Conservation (phyloP, 2,888 invertebrate species). For the Cataglyphis albicans region DNA sequence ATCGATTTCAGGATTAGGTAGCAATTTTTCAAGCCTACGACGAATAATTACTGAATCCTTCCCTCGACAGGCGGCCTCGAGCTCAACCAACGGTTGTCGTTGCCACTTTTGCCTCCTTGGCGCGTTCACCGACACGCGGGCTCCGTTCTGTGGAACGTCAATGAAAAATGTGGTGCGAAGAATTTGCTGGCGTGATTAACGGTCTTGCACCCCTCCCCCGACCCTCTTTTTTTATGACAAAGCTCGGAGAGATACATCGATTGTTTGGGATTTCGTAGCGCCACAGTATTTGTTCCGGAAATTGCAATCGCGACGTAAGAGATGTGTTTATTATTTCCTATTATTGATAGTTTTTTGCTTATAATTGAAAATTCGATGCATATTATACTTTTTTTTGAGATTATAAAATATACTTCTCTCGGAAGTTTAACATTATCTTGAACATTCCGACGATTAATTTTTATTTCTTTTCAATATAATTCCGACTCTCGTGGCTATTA, state of each 20-base stretch:
- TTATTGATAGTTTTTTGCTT: background rate
- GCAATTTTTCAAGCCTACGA: conserved; percentile 85
- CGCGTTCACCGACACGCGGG: conserved; percentile 64
- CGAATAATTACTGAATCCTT: conserved; percentile 83
- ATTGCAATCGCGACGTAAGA: background rate
- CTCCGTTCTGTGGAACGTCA: conserved; percentile 69
- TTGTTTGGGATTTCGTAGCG: conserved; percentile 56
- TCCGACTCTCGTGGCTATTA: background rate
- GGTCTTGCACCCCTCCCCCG: conserved; percentile 38
- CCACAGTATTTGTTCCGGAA: conserved; percentile 1
- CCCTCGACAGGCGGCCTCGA: conserved; percentile 63
- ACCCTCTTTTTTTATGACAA: conserved; percentile 13
- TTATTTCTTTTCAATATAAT: conserved; percentile 3
- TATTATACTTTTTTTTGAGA: background rate
- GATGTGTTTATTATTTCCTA: no score
- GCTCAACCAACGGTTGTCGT: conserved; percentile 63
- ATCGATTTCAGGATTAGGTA: conserved; percentile 84
- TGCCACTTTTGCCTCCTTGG: conserved; percentile 54
- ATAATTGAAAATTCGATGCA: background rate
- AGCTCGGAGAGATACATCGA: conserved; percentile 46
- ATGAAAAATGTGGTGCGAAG: conserved; percentile 68
- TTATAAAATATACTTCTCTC: background rate
- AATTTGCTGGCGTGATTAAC: conserved; percentile 69
- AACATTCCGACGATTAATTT: background rate
- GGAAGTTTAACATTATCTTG: background rate